phyloP scores from a whole-genome alignment of 2,888 invertebrate genomes.

The Cheilosia soror region DNA sequence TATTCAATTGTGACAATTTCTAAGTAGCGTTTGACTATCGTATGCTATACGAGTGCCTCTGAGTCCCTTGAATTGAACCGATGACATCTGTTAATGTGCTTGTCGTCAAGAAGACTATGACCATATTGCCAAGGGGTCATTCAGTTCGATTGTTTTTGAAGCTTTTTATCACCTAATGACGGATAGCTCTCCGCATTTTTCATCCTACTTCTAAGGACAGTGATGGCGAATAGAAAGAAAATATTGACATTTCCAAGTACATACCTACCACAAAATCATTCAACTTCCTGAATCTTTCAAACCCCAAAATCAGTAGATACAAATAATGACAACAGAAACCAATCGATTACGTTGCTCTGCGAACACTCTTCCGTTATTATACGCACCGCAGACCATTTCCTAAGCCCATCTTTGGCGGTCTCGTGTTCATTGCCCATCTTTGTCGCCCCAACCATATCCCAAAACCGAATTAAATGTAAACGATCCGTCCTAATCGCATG shows the following conservation, averaged over 20 bases:
- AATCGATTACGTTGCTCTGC: slow-evolving; percentile 24
- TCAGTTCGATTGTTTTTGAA: too few species aligned
- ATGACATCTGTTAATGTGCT: too few species aligned
- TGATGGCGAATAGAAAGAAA: background rate
- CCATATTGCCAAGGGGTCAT: too few species aligned
- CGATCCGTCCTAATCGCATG: slow-evolving; percentile 56
- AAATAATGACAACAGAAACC: slow-evolving; percentile 14
- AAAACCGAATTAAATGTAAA: slow-evolving; percentile 47
- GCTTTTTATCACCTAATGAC: too few species aligned
- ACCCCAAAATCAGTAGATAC: slow-evolving; percentile 5
- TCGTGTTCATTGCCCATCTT: slow-evolving; percentile 18
- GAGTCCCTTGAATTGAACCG: too few species aligned
- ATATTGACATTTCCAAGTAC: background rate
- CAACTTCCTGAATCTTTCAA: background rate
- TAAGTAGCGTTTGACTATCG: too few species aligned
- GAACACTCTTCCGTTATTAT: slow-evolving; percentile 32
- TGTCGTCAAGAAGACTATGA: too few species aligned
- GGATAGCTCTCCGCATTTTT: too few species aligned
- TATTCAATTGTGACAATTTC: too few species aligned
- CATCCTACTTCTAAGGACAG: too few species aligned
- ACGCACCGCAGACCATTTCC: slow-evolving; percentile 7
- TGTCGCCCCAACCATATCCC: slow-evolving; percentile 21
- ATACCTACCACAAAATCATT: background rate
- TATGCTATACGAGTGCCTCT: too few species aligned
- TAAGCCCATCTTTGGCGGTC: slow-evolving; percentile 22